Conservation (phyloP, 2,888 invertebrate genomes). For the Tiliacea aurago region DNA sequence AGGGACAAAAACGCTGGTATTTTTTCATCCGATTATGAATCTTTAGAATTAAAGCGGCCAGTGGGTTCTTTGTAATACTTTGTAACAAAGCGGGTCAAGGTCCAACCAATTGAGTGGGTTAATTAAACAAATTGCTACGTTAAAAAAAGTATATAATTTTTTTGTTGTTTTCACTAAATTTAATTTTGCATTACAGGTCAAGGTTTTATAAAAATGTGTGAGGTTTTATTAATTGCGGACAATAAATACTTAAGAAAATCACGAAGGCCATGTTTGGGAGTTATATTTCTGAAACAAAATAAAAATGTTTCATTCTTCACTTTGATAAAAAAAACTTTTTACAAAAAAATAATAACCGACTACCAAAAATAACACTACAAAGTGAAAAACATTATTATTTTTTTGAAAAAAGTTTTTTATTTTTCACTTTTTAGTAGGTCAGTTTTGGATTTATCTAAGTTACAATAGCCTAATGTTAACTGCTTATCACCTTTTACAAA, state of each 20-base stretch:
- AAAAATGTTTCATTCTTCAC: too few species aligned
- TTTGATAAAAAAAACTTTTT: conserved; percentile 2
- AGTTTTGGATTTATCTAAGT: too few species aligned
- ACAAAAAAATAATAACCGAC: too few species aligned
- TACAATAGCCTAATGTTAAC: too few species aligned
- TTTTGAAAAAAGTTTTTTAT: too few species aligned
- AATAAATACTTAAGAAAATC: conserved; percentile 41
- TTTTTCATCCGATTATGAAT: conserved; percentile 53
- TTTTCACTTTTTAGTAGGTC: too few species aligned
- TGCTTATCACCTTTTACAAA: too few species aligned
- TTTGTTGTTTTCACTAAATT: conserved; percentile 36
- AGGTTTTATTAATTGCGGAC: conserved; percentile 37
- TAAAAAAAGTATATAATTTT: conserved; percentile 44
- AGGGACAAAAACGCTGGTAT: conserved; percentile 15
- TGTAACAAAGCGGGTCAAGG: conserved; percentile 54
- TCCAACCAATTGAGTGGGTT: conserved; percentile 44
- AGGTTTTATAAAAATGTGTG: conserved; percentile 35
- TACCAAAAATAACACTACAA: too few species aligned
- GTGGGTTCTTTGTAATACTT: conserved; percentile 48
- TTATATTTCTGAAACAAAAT: conserved; percentile 12
- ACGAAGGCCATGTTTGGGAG: conserved; percentile 14
- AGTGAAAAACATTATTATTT: too few species aligned
- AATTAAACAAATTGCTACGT: conserved; percentile 60
- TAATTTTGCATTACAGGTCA: conserved; percentile 38
- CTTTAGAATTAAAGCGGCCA: conserved; percentile 29